Evolutionary conservation across 1,140 invertebrate genomes (phyloP), one percentile per base, ranked within the genome.

Genomic region (Coboldia fuscipes): DNA sequence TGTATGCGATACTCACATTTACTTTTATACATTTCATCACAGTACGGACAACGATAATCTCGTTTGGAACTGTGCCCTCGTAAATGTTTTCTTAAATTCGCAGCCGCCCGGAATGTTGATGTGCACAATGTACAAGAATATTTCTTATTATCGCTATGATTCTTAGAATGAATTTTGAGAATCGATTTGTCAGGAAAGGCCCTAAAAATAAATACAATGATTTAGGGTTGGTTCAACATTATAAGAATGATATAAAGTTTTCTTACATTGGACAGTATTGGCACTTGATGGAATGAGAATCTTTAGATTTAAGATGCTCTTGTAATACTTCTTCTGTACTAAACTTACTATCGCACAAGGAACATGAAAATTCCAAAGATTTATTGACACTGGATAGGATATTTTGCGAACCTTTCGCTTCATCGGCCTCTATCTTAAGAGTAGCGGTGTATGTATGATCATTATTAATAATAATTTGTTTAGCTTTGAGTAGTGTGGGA

Each of bases 11-110:
- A 40, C 34, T 29, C 27, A 10, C 22, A n/a, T 15, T 30, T 27
- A 3, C 17, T 36, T 33, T 38, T 37, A 13, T 38, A 42, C 5
- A 4, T 9, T 30, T 40, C 33, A 5, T 27, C n/a, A 32, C 41
- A 42, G 26, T 42, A 42, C 0, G 23, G 19, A 22, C 41, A 42
- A 28, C 30, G 28, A 13, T 16, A 37, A 16, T 27, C 31, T 21
- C 16, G 23, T 3, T 14, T 4, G 10, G 7, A 10, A 3, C 26
- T 30, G 19, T 18, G 32, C 8, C 10, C 18, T 16, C 9, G 4
- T 21, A 10, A 4, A 14, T 34, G 33, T 16, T 20, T 8, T 23
- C 15, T 34, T 28, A 19, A 21, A 7, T 28, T 14, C 1, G 14
- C 1, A 14, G 10, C 5, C 20, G 38, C 13, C 3, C 12, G 10